phyloP scores from a whole-genome alignment of 2,113 vertebrate species.

The Sigmodon hispidus region DNA sequence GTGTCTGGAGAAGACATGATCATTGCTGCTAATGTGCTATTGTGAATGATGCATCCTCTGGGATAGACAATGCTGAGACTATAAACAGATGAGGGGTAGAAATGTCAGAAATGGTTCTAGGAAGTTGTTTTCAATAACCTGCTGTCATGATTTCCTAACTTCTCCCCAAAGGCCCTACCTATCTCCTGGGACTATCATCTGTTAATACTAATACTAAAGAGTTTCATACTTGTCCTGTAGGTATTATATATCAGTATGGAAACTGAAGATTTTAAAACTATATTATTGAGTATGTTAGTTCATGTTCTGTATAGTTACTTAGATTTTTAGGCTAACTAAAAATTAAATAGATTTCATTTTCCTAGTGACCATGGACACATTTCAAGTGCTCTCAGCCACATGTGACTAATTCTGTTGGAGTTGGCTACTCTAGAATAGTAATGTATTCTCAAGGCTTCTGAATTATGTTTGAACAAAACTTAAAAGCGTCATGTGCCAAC shows the following conservation, averaged over 20 bases:
- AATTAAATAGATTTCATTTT: not conserved
- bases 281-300: not conserved
- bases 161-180: not conserved
- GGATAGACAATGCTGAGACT: not conserved
- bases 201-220: not conserved
- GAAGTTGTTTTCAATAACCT: not conserved
- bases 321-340: not conserved
- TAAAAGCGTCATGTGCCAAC: not conserved
- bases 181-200: not conserved
- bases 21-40: not conserved
- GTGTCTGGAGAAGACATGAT: not conserved
- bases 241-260: not conserved
- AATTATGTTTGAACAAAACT: not conserved
- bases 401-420: not conserved
- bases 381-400: not conserved
- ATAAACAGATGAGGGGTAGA: not conserved
- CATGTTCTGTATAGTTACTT: not conserved
- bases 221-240: not conserved
- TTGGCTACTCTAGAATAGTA: not conserved
- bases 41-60: not conserved
- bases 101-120: not conserved
- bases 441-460: not conserved
- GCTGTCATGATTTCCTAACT: not conserved
- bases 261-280: not conserved
- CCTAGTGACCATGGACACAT: not conserved